A percentile compares a stretch with the other conserved stretches of the same genome.
These are phyloP conservation scores for Drosophila meridionalis DNA, from an alignment of 2,888 invertebrate species.

Conservation along the genomic window DNA sequence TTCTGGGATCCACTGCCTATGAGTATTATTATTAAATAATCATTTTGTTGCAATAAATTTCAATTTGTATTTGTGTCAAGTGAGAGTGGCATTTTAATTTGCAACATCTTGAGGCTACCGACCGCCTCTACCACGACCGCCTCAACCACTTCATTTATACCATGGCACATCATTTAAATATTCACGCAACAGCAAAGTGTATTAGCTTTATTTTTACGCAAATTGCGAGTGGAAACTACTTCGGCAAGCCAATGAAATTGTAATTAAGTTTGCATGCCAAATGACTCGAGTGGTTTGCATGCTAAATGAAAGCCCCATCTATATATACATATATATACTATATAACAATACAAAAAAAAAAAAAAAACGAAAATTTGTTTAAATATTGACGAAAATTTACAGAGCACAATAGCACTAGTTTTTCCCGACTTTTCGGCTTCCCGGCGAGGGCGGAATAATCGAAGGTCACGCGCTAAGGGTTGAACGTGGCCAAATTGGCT, in stretches of 20 bases:
- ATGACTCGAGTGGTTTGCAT: slow-evolving; percentile 68
- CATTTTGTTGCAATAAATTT: slow-evolving; percentile 76
- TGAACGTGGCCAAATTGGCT: slow-evolving; percentile 35
- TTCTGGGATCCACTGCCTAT: slow-evolving; percentile 15
- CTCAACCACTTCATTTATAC: slow-evolving; percentile 15
- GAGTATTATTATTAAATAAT: slow-evolving; percentile 73
- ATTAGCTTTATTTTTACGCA: slow-evolving; percentile 52
- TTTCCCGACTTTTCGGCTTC: background rate
- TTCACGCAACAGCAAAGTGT: slow-evolving; percentile 52
- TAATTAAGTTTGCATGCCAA: slow-evolving; percentile 74
- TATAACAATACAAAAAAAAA: slow-evolving; percentile 2
- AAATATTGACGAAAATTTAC: slow-evolving; percentile 71
- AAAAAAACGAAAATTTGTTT: slow-evolving; percentile 48
- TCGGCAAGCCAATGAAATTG: slow-evolving; percentile 63
- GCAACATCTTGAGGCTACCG: slow-evolving; percentile 18
- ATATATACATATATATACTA: background rate
- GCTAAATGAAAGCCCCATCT: background rate
- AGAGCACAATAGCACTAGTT: slow-evolving; percentile 33
- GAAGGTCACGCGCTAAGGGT: slow-evolving; percentile 7
- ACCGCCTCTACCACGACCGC: background rate
- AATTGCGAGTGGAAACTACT: slow-evolving; percentile 34
- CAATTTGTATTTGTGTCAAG: slow-evolving; percentile 65
- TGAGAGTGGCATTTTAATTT: slow-evolving; percentile 75
- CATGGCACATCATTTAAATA: slow-evolving; percentile 45
- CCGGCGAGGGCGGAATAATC: background rate